Evolutionary conservation across 2,113 vertebrate species (phyloP), one percentile per base, ranked within the genome.

Genomic region (Takifugu flavidus): DNA sequence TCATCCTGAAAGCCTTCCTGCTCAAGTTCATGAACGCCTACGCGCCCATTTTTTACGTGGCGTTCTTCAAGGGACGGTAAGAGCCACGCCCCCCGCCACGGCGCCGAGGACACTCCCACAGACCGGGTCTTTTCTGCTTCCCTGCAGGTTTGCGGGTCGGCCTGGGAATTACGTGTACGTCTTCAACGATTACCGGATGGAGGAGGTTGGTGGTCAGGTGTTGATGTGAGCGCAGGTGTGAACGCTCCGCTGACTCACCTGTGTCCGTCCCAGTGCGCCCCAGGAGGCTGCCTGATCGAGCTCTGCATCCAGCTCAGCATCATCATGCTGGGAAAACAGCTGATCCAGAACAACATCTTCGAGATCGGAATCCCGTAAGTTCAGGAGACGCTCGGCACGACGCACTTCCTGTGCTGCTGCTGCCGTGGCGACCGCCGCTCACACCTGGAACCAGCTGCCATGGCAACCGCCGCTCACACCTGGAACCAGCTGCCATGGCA

Each of bases 321-420:
- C 91, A 99, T 99, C 82, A 99, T 99, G 97, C 79, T 99, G 79
- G 97, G 97, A 50, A 99, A 99, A 66, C 97, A 99, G 87, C 84
- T 99, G 71, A 98, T 99, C 74, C 97, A 99, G 87, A 99, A 99
- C 86, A 98, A 98, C 87, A 87, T 99, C 66, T 99, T 98, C 83
- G 97, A 99, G 86, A 99, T 99, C 3, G 96, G 93, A 72, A 94
- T 99, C 77, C 97, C 96, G 97, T 98, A 89, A 15, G 96, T 96
- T 20, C 20, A 20, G 20, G 20, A 20, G 20, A 20, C 20, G 20
- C 20, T 20, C 20, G 20, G 20, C 20, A 20, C 20, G 20, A 20
- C 20, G 20, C 20, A 20, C 20, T 20, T 20, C 20, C 20, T 20
- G 20, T 20, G 20, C 20, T 20, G 20, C 20, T 20, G 20, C 20